Percentiles rank a stretch among this genome's conserved stretches.
These are phyloP conservation scores for Heliothis subflexa DNA, from an alignment of 1,140 invertebrate species.

Conservation along the genomic window DNA sequence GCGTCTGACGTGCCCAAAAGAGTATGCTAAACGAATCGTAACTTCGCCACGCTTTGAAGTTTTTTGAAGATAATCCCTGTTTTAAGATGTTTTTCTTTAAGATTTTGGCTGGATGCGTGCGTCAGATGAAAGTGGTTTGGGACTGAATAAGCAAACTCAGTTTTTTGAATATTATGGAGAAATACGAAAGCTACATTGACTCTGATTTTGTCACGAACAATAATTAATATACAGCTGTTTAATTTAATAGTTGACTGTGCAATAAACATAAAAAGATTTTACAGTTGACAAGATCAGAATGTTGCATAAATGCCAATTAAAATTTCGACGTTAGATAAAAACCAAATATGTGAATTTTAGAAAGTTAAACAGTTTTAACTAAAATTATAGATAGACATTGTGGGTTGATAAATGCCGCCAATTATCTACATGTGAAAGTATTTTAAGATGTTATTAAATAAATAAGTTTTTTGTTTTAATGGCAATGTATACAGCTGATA, in stretches of 20 bases:
- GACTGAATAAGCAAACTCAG: not conserved
- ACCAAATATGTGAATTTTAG: constrained; percentile 24
- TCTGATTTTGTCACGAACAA: not conserved
- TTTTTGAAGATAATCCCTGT: constrained; percentile 10
- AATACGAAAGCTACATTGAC: too few relatives aligned
- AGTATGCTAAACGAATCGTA: constrained; percentile 35
- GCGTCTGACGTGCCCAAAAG: constrained; percentile 34
- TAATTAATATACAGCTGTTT: not conserved
- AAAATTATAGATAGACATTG: constrained; percentile 36
- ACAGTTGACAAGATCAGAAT: constrained; percentile 1
- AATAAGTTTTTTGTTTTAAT: not conserved
- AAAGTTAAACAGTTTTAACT: constrained; percentile 42
- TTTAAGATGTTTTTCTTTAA: constrained; percentile 4
- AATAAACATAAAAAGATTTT: not conserved
- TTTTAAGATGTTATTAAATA: constrained; percentile 29
- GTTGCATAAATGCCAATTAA: constrained; percentile 33
- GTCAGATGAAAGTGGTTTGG: not conserved
- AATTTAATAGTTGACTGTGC: not conserved
- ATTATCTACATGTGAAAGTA: constrained; percentile 45
- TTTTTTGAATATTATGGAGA: not conserved
- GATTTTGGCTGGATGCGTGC: not conserved
- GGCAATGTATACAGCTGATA: not conserved
- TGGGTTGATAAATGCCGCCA: constrained; percentile 23
- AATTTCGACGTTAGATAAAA: constrained; percentile 24
- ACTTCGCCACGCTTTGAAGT: constrained; percentile 35